Conservation (phyloP, 2,888 invertebrate species). For the Zele albiditarsus region DNA sequence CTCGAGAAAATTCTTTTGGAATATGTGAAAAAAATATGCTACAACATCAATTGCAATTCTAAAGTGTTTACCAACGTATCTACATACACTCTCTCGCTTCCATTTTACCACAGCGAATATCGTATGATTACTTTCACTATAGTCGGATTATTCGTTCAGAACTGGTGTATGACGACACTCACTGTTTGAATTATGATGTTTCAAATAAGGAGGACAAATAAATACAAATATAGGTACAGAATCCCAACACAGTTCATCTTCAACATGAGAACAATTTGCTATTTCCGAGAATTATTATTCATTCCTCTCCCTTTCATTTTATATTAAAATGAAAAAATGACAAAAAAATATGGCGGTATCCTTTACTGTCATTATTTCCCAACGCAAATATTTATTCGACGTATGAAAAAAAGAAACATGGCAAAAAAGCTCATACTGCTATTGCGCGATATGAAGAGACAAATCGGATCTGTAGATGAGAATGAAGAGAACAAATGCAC, state of each 20-base stretch:
- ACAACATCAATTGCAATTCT: not conserved
- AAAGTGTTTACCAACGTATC: conserved; percentile 14
- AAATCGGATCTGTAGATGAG: conserved; percentile 29
- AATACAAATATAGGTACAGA: too few species aligned
- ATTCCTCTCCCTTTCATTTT: not conserved
- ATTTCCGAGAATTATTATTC: not conserved
- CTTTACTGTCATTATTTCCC: not conserved
- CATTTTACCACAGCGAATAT: not conserved
- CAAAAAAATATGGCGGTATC: not conserved
- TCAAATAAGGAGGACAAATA: too few species aligned
- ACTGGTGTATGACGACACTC: not conserved
- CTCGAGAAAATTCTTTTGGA: too few species aligned
- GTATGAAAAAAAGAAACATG: not conserved
- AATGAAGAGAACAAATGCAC: conserved; percentile 6
- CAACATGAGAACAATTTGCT: too few species aligned
- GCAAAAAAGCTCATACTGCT: conserved; percentile 1
- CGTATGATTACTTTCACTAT: too few species aligned
- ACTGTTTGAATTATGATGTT: too few species aligned
- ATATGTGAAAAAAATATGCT: too few species aligned
- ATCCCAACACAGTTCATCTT: too few species aligned
- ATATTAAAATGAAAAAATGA: conserved; percentile 1
- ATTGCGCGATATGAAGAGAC: not conserved
- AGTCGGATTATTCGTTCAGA: not conserved
- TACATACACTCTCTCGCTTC: not conserved
- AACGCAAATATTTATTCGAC: not conserved